Evolutionary conservation across 2,888 invertebrate genomes (phyloP).

Genomic region (Agrochola lota): DNA sequence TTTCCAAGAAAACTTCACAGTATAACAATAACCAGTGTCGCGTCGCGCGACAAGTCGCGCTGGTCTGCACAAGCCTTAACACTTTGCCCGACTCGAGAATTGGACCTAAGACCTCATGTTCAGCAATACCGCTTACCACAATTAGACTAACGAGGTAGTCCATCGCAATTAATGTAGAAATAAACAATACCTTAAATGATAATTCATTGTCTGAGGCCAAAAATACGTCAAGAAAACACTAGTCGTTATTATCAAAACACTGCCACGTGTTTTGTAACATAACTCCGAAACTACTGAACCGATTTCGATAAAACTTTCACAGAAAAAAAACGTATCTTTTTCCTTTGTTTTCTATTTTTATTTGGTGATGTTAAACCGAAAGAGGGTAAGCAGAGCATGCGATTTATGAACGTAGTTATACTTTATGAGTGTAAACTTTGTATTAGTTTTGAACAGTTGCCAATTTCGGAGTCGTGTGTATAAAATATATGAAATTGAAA

Average conservation of each 20-base stretch:
- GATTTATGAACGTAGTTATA: neutral
- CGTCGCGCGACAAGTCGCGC: too few relatives aligned
- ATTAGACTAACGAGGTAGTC: neutral
- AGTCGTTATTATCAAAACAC: constrained; percentile 30
- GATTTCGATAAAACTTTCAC: constrained; percentile 28
- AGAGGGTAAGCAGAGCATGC: neutral
- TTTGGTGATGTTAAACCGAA: neutral
- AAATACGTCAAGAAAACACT: neutral
- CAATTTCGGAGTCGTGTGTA: constrained; percentile 38
- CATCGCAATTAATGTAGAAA: neutral
- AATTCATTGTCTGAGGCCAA: constrained; percentile 4
- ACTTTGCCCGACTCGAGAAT: neutral
- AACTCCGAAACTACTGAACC: constrained; percentile 18
- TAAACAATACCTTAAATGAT: neutral
- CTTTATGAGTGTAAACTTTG: neutral
- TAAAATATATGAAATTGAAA: constrained; percentile 38
- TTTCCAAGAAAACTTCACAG: too few relatives aligned
- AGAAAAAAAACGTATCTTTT: neutral
- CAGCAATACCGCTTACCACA: too few relatives aligned
- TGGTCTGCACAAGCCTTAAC: too few relatives aligned
- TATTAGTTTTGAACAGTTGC: constrained; percentile 32
- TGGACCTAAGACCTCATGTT: neutral
- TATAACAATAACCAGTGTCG: too few relatives aligned
- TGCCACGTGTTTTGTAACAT: constrained; percentile 20
- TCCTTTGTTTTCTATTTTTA: neutral